phyloP scores from a whole-genome alignment of 2,888 invertebrate genomes.

The Xestobium rufovillosum region DNA sequence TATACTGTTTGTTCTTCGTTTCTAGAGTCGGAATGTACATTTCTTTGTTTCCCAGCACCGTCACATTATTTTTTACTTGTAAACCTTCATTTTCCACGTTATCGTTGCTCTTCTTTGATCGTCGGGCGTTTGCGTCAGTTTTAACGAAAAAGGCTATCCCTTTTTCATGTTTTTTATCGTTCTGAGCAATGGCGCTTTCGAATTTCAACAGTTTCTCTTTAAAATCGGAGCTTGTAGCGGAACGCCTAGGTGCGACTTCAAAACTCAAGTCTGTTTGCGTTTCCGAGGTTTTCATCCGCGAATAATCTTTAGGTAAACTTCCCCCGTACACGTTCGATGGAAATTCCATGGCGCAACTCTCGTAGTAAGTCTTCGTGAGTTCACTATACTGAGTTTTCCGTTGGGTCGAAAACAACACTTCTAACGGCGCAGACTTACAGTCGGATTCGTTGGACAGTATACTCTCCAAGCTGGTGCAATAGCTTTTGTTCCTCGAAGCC shows the following conservation, averaged over 20 bases:
- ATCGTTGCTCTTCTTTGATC: conserved; percentile 19
- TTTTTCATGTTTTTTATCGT: conserved; percentile 25
- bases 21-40: conserved; percentile 54
- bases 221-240: conserved; percentile 36
- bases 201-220: conserved; percentile 40
- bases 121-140: conserved; percentile 20
- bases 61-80: no score
- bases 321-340: not conserved
- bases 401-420: conserved; percentile 58
- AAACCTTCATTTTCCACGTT: conserved; percentile 22
- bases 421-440: conserved; percentile 70
- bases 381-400: conserved; percentile 36
- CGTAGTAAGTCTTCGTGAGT: conserved; percentile 27
- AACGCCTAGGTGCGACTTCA: conserved; percentile 33
- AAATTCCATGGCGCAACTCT: not conserved
- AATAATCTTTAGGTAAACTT: conserved; percentile 31
- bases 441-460: conserved; percentile 72
- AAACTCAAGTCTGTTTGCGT: conserved; percentile 39
- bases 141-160: conserved; percentile 39
- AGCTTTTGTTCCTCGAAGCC: conserved; percentile 49
- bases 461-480: conserved; percentile 73
- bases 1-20: conserved; percentile 49
- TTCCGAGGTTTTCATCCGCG: conserved; percentile 33
- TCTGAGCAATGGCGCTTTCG: conserved; percentile 30
- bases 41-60: conserved; percentile 11